Conservation (phyloP, 1,140 invertebrate species). For the Leptinotarsa lineolata region DNA sequence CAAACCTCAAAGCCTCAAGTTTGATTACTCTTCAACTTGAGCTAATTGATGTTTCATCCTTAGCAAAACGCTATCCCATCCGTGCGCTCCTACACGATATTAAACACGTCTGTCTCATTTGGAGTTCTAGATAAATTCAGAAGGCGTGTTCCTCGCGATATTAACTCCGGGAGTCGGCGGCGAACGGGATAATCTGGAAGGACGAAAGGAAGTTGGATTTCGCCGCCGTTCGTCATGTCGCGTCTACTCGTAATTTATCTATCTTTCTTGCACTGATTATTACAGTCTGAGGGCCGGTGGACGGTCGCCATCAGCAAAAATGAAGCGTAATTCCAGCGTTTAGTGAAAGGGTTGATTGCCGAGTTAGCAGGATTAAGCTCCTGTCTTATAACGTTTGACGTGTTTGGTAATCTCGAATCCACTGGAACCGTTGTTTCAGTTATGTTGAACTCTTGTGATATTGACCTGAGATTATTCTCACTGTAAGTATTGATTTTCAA, state of each 20-base stretch:
- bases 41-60: background rate
- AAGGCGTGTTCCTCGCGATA: background rate
- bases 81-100: background rate
- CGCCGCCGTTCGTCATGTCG: background rate
- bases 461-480: too few species aligned
- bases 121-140: background rate
- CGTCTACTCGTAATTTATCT: background rate
- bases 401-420: too few species aligned
- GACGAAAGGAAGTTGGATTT: slow-evolving; percentile 8
- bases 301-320: too few species aligned
- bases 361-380: too few species aligned
- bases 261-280: background rate
- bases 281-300: too few species aligned
- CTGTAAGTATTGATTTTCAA: too few species aligned
- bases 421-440: too few species aligned
- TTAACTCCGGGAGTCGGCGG: background rate
- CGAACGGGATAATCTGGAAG: slow-evolving; percentile 1
- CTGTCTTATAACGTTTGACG: too few species aligned
- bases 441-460: too few species aligned
- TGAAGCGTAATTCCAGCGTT: too few species aligned
- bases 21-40: slow-evolving; percentile 2
- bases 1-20: too few species aligned
- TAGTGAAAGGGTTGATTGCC: too few species aligned
- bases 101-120: background rate
- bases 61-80: background rate